Evolutionary conservation across 2,888 invertebrate genomes (phyloP).

Genomic region (Melolontha melolontha): DNA sequence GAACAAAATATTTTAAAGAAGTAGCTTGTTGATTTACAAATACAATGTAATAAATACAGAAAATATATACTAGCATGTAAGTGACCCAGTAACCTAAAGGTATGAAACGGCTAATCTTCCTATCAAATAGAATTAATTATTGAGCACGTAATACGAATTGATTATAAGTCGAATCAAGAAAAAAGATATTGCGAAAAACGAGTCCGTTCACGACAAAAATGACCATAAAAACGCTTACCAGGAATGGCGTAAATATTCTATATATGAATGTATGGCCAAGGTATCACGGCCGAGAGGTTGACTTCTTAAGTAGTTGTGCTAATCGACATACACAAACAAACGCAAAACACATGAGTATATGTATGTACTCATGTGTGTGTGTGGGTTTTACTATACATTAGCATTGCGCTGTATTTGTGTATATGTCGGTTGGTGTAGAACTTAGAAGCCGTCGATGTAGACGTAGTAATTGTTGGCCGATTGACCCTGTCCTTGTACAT

Average conservation of each 20-base stretch:
- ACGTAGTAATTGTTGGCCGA: conserved; percentile 58
- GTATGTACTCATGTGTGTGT: background rate
- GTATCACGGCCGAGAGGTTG: conserved; percentile 18
- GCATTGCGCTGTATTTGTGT: conserved; percentile 34
- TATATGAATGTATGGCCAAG: conserved; percentile 13
- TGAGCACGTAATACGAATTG: background rate
- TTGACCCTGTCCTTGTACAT: conserved; percentile 62
- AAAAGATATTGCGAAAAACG: conserved; percentile 18
- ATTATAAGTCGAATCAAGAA: conserved; percentile 13
- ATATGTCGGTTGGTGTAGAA: conserved; percentile 43
- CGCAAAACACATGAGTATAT: background rate
- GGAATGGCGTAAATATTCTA: conserved; percentile 10
- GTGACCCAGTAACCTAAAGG: conserved; percentile 24
- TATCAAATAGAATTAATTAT: conserved; percentile 19
- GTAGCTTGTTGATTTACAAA: too few relatives aligned
- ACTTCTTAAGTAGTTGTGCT: conserved; percentile 1
- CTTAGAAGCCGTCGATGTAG: conserved; percentile 32
- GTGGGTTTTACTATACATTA: too few relatives aligned
- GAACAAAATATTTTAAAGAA: too few relatives aligned
- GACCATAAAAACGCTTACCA: conserved; percentile 2
- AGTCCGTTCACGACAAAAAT: conserved; percentile 15
- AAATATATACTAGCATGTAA: background rate
- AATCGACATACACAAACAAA: background rate
- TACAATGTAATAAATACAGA: background rate
- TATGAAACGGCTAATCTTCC: conserved; percentile 1